These are phyloP conservation scores for Stenoptilia bipunctidactyla DNA, from an alignment of 2,888 invertebrate genomes.

Conservation along the genomic window DNA sequence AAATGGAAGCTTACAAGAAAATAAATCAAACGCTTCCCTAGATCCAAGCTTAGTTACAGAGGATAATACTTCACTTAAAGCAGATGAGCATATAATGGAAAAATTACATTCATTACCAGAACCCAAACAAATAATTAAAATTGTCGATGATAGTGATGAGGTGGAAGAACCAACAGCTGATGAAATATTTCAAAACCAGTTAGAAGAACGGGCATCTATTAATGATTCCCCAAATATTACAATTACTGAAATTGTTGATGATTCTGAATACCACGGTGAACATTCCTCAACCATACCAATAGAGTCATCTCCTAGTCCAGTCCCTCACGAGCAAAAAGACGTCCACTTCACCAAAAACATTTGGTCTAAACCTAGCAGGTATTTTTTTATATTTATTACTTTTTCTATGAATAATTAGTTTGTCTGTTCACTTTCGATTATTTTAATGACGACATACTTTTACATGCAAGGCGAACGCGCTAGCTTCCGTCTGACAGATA, in stretches of 20 bases:
- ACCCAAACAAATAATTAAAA: constrained; percentile 40
- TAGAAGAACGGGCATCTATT: constrained; percentile 36
- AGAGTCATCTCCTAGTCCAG: constrained; percentile 55
- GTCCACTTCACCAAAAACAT: constrained; percentile 34
- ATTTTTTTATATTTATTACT: constrained; percentile 19
- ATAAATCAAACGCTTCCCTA: constrained; percentile 54
- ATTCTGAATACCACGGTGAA: constrained; percentile 31
- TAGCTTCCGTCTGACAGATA: constrained; percentile 57
- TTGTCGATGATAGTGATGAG: constrained; percentile 51
- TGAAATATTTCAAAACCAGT: constrained; percentile 54
- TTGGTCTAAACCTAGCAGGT: constrained; percentile 67
- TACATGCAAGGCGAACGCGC: constrained; percentile 62
- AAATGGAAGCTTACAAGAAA: constrained; percentile 55
- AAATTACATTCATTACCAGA: constrained; percentile 46
- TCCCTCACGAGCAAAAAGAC: constrained; percentile 37
- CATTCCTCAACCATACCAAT: constrained; percentile 40
- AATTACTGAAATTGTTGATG: constrained; percentile 60
- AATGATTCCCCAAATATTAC: constrained; percentile 59
- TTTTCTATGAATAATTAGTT: background rate
- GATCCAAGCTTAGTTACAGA: constrained; percentile 60
- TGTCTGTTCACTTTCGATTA: constrained; percentile 15
- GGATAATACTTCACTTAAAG: constrained; percentile 35
- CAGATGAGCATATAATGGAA: constrained; percentile 56
- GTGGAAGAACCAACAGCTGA: constrained; percentile 54
- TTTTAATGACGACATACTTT: constrained; percentile 52